Evolutionary conservation across 2,888 invertebrate species (phyloP), one percentile per base, ranked within the genome.

Genomic region (Zele albiditarsus): DNA sequence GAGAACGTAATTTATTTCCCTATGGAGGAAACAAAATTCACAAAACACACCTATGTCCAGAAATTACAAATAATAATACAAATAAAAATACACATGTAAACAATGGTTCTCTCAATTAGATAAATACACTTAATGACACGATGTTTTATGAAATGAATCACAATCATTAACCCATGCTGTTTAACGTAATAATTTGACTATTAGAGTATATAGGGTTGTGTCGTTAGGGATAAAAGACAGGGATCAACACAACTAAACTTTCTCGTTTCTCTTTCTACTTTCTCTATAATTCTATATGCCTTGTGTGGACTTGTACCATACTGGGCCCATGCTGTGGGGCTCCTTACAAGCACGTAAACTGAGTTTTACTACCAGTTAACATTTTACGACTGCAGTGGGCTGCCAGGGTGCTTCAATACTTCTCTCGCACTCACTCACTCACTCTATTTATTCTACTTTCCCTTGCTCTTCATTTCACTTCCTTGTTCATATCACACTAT

Each of bases 281-380:
- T 53, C 53, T 53, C 53, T 53, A 53, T 20, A 53, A 53, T 53
- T 53, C 53, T 57, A 70, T 66, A 60, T 71, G 62, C 27, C 49
- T 58, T 42, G 46, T 71, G 46, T 71, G 66, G 58, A 46, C 60
- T 71, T 71, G 31, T 12, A 67, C 33, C 14, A 38, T 58, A 27
- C 42, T 38, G 60, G 38, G 57, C 81, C 81, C 80, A 86, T 85
- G 82, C 82, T 84, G 85, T 78, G 86, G 85, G 85, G 63, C 33
- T 88, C 85, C 87, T 89, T 88, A 89, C 89, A 87, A 86, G 86
- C 86, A 83, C 88, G 88, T 89, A 89, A 89, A 89, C 88, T 87
- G 85, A 84, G 84, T 86, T 89, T 89, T 89, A 89, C 88, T 87
- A 85, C 86, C 88, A 88, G 87, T 89, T 89, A 89, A 88, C 84